Conservation (phyloP, 2,888 invertebrate species). For the Diploptera punctata region DNA sequence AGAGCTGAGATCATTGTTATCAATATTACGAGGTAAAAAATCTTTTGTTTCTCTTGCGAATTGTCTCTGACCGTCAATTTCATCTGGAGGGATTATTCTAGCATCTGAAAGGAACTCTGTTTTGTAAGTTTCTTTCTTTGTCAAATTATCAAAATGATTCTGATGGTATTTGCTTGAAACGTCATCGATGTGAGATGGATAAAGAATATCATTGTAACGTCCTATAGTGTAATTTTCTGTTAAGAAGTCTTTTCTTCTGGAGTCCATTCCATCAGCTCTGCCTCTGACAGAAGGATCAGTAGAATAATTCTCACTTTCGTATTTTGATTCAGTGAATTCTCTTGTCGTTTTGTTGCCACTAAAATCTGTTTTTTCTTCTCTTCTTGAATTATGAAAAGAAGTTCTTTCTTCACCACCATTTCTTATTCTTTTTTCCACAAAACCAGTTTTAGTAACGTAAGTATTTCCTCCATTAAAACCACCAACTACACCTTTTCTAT, state of each 20-base stretch:
- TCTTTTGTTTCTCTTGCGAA: constrained; percentile 47
- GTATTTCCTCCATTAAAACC: neutral
- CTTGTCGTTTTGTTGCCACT: constrained; percentile 24
- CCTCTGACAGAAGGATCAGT: constrained; percentile 62
- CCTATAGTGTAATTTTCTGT: constrained; percentile 21
- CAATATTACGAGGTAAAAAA: constrained; percentile 38
- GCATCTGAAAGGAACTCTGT: constrained; percentile 42
- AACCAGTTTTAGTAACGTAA: constrained; percentile 6
- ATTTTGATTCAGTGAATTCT: constrained; percentile 42
- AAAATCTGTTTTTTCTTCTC: constrained; percentile 1
- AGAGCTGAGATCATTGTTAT: constrained; percentile 66
- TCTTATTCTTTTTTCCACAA: neutral
- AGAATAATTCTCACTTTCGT: constrained; percentile 45
- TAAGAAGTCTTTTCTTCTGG: constrained; percentile 51
- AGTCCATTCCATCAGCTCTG: constrained; percentile 71
- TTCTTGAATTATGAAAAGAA: constrained; percentile 3
- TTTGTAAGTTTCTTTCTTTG: constrained; percentile 47
- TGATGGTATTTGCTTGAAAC: neutral
- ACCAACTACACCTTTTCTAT: neutral
- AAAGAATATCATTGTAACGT: constrained; percentile 15
- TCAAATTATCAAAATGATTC: constrained; percentile 42
- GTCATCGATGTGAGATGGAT: constrained; percentile 53
- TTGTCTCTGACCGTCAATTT: constrained; percentile 1
- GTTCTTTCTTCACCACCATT: neutral
- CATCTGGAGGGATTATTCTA: constrained; percentile 16